Evolutionary conservation across 2,797 vertebrate species (phyloP), one percentile per base, ranked within the genome.

Genomic region (Vespertilio murinus): DNA sequence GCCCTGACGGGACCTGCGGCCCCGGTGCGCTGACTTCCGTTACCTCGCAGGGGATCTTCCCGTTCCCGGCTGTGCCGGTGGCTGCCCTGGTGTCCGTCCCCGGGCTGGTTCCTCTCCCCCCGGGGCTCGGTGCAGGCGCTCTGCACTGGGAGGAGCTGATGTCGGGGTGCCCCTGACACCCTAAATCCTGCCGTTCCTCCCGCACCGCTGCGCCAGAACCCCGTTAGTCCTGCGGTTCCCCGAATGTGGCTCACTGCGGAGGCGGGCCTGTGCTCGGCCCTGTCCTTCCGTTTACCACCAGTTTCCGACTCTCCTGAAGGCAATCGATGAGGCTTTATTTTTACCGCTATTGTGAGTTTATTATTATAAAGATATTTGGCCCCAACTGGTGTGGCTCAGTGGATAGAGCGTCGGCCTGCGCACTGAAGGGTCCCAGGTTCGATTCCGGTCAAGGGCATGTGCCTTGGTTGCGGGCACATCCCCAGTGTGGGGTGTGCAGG

Each of bases 251-350:
- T 83, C 11, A 9, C 35, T 20, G 16, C 8, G 42, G 42, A 42
- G 42, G 42, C 42, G 42, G 42, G 42, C 42, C 42, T 10, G 42
- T 69, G 30, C n/a, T 84, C 49, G 11, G 18, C 67, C 88, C 56
- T 67, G 59, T 28, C 47, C 14, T 14, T 71, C 70, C 35, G n/a
- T 25, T 82, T n/a, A 59, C 64, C 8, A 69, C 16, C 38, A 67
- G 45, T 56, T 83, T 79, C 75, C 42, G 9, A 71, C 73, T 35
- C 56, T 86, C 52, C 74, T 77, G 71, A 47, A 70, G 78, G 11
- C 35, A 33, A 82, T 67, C 17, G 64, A 10, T 78, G 64, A 35
- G 2, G 28, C n/a, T 59, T 96, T 71, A 28, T 81, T 93, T 93
- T 65, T 70, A 23, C 1, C 42, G 80, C 59, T 69, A 64, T 2